Percentiles rank a stretch among this genome's conserved stretches.
Conservation (phyloP, 2,888 invertebrate species). For the Mechanitis messenoides region DNA sequence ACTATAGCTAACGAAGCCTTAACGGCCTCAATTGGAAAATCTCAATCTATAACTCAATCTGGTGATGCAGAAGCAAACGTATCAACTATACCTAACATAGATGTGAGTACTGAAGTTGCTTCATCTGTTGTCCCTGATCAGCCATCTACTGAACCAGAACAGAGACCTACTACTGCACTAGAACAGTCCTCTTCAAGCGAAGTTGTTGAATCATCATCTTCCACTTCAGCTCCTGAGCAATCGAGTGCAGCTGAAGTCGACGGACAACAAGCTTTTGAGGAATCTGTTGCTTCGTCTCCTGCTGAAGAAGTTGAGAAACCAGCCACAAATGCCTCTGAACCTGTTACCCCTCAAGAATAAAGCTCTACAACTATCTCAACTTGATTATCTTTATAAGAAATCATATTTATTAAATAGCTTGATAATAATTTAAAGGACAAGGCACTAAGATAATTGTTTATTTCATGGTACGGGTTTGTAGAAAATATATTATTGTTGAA, state of each 20-base stretch:
- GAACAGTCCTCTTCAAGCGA: constrained; percentile 27
- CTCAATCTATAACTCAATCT: constrained; percentile 19
- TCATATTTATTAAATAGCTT: constrained; percentile 12
- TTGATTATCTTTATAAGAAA: constrained; percentile 18
- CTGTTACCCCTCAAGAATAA: constrained; percentile 24
- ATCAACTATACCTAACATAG: constrained; percentile 17
- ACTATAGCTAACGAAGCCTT: not conserved
- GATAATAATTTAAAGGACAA: constrained; percentile 22
- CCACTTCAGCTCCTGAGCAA: constrained; percentile 31
- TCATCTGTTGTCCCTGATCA: constrained; percentile 34
- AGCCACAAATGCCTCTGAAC: constrained; percentile 17
- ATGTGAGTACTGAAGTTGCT: constrained; percentile 28
- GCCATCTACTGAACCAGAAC: constrained; percentile 31
- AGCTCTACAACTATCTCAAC: constrained; percentile 29
- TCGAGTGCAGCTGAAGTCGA: constrained; percentile 21
- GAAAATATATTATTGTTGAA: constrained; percentile 18
- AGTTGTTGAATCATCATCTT: constrained; percentile 34
- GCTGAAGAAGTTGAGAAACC: constrained; percentile 22
- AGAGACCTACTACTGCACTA: constrained; percentile 23
- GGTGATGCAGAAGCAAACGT: constrained; percentile 23
- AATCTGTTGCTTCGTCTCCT: constrained; percentile 22
- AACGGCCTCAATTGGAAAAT: constrained; percentile 10
- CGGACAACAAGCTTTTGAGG: constrained; percentile 24
- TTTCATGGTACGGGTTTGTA: constrained; percentile 20
- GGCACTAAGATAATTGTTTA: not conserved